phyloP scores from a whole-genome alignment of 1,140 invertebrate genomes.

The Zaprionus camerounensis region DNA sequence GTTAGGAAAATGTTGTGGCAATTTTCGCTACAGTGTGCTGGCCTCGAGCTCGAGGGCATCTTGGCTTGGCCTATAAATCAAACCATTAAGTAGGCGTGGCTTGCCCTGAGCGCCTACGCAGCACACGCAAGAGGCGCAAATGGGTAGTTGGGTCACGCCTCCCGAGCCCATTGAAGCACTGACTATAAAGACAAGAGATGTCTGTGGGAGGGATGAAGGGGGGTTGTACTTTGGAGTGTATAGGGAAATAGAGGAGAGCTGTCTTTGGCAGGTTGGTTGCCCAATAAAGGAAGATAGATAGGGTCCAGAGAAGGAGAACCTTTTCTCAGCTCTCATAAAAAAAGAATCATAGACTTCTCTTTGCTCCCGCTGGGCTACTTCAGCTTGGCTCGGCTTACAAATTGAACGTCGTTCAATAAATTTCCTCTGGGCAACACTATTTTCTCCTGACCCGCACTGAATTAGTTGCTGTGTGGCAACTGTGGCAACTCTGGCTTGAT shows the following conservation, averaged over 20 bases:
- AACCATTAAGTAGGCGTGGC: conserved; percentile 77
- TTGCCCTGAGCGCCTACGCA: conserved; percentile 20
- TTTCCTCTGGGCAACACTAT: conserved; percentile 8
- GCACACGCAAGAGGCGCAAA: not conserved
- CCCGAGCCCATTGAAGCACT: not conserved
- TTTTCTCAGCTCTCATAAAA: not conserved
- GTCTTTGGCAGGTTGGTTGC: not conserved
- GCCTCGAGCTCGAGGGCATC: conserved; percentile 34
- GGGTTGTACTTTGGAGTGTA: not conserved
- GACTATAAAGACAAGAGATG: not conserved
- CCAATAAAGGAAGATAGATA: not conserved
- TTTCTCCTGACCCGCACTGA: conserved; percentile 11
- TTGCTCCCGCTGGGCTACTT: not conserved
- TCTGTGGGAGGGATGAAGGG: not conserved
- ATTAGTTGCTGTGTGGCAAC: not conserved
- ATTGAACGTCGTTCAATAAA: conserved; percentile 51
- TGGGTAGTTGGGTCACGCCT: not conserved
- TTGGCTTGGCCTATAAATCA: conserved; percentile 68
- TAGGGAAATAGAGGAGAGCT: not conserved
- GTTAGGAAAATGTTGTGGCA: not conserved
- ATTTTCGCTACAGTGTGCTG: conserved; percentile 15
- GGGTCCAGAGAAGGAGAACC: not conserved
- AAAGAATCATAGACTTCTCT: not conserved
- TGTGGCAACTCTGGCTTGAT: conserved; percentile 27
- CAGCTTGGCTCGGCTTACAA: conserved; percentile 57